Conservation (phyloP, 53 echinoderm and acorn worm genomes). For the Holothuria scabra region DNA sequence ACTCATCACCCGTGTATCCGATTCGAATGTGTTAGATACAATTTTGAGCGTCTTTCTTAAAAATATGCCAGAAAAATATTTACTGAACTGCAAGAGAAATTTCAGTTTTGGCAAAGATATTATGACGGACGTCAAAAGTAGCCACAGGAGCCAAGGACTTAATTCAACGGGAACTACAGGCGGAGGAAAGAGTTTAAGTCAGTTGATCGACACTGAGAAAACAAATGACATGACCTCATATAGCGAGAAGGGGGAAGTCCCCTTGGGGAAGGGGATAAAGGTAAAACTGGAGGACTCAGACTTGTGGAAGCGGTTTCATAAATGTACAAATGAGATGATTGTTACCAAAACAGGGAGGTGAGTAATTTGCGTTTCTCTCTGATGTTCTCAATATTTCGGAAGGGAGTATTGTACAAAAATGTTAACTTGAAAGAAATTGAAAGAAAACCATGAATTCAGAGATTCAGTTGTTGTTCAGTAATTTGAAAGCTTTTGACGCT, state of each 20-base stretch:
- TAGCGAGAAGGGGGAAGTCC: constrained; percentile 76
- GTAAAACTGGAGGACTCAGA: constrained; percentile 81
- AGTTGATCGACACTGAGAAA: not conserved
- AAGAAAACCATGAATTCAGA: no score
- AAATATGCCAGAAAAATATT: constrained; percentile 32
- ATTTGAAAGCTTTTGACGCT: no score
- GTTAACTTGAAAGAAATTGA: no score
- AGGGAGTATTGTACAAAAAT: no score
- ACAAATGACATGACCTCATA: constrained; percentile 22
- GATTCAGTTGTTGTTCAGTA: no score
- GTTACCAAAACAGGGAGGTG: constrained; percentile 97
- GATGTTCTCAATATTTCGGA: no score
- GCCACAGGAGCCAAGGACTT: not conserved
- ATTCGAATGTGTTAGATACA: no score
- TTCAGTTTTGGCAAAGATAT: not conserved
- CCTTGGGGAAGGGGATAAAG: constrained; percentile 80
- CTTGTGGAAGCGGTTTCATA: constrained; percentile 88
- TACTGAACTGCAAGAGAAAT: constrained; percentile 14
- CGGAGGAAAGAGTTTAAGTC: not conserved
- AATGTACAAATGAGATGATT: constrained; percentile 98
- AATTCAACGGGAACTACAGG: not conserved
- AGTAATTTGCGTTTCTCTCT: not conserved
- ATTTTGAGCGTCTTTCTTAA: not conserved
- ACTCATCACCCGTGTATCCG: no score
- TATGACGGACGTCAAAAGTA: constrained; percentile 2